These are phyloP conservation scores for Tetraneura akinire DNA, from an alignment of 1,140 invertebrate genomes.

Conservation along the genomic window DNA sequence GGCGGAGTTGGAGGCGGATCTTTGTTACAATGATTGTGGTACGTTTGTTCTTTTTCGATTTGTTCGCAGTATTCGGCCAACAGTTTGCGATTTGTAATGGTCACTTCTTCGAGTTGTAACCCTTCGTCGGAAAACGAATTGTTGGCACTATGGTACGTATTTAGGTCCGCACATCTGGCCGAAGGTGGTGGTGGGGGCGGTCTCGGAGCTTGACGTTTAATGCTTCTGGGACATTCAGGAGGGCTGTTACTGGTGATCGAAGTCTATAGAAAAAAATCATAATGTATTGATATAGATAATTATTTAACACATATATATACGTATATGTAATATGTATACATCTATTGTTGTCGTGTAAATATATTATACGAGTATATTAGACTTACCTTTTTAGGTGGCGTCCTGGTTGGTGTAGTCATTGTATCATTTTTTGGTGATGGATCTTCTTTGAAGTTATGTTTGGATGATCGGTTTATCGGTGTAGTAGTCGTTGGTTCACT, in stretches of 20 bases:
- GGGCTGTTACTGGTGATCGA: slow-evolving; percentile 60
- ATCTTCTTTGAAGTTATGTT: slow-evolving; percentile 65
- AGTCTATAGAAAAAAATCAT: slow-evolving; percentile 62
- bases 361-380: too few species aligned
- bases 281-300: too few species aligned
- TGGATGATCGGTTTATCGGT: slow-evolving; percentile 64
- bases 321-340: too few species aligned
- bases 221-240: slow-evolving; percentile 37
- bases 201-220: slow-evolving; percentile 54
- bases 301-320: too few species aligned
- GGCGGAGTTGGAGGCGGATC: not conserved
- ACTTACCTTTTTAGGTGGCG: slow-evolving; percentile 22
- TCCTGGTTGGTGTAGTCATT: slow-evolving; percentile 56
- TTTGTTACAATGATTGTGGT: not conserved
- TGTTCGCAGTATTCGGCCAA: slow-evolving; percentile 45
- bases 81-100: slow-evolving; percentile 19
- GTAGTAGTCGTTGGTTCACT: slow-evolving; percentile 63
- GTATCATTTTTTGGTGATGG: slow-evolving; percentile 69
- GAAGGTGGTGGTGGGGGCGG: slow-evolving; percentile 45
- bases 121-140: slow-evolving; percentile 25
- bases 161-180: not conserved
- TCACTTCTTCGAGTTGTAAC: not conserved
- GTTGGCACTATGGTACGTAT: not conserved
- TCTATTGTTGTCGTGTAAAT: too few species aligned
- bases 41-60: slow-evolving; percentile 32